Base-by-base conservation (phyloP, 2,113 vertebrate species). In the Benitochromis conjunctus region DNA sequence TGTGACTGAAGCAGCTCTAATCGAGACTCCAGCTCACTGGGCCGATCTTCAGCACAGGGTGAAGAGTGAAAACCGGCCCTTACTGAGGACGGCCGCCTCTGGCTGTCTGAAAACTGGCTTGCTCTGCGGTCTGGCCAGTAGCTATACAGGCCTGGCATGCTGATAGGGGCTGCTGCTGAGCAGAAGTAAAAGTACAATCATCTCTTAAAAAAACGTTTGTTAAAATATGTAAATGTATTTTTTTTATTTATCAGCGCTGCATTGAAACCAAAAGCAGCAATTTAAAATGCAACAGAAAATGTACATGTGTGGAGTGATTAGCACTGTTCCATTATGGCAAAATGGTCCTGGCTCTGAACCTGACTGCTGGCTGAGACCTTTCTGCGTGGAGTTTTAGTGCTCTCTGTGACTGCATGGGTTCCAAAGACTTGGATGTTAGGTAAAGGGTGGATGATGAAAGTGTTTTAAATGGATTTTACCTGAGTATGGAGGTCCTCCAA, bases 1-100 rank as follows among this genome's bases (percentile, higher is more conserved):
- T 99, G 99, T 3, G 96, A 95, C 94, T 99, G 98, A 83, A 99
- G 96, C 57, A 98, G 94, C 88, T 99, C 98, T 80, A 99, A 94
- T 69, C 98, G 96, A 83, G 97, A 96, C 86, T 98, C 97, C 1
- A 99, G 96, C 74, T 98, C 97, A 11, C 85, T 94, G 0, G 97
- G 94, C 80, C 97, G 94, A 62, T 89, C 89, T 84, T 97, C 96
- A 2, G 93, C 14, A 18, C 95, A 91, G 29, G 86, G 71, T 2
- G 87, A 81, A 0, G 91, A 88, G 46, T 93, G 94, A 79, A 88
- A 90, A n/a, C 87, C 34, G 9, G 85, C 83, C 31, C 96, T 96
- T n/a, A 94, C 94, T 9, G 96, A 89, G 1, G 96, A 96, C 11
- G 95, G 88, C 29, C 94, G 95, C 29, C 96, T 96, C 85, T 96